phyloP scores from a whole-genome alignment of 2,113 vertebrate genomes.

The Lophochroa leadbeateri region DNA sequence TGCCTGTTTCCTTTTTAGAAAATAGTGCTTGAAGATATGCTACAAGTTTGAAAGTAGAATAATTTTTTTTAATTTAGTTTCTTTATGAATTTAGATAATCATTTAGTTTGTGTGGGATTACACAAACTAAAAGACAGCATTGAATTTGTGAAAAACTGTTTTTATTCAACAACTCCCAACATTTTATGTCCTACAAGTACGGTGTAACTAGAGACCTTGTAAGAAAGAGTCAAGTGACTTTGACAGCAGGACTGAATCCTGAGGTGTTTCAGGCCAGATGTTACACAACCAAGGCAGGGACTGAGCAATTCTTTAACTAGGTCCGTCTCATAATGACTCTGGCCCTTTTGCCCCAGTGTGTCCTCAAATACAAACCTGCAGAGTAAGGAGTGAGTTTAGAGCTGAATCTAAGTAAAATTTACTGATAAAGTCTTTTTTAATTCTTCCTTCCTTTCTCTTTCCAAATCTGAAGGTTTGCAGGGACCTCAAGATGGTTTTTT shows the following conservation, averaged over 20 bases:
- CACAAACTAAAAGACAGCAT: fast-evolving
- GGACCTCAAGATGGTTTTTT: background rate
- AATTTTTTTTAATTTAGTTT: fast-evolving
- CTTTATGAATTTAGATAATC: background rate
- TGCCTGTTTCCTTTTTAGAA: background rate
- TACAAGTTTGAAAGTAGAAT: background rate
- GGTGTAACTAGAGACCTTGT: background rate
- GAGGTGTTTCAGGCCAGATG: background rate
- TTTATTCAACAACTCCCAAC: background rate
- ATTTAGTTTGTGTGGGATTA: background rate
- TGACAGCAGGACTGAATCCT: background rate
- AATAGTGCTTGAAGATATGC: background rate
- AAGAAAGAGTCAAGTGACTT: background rate
- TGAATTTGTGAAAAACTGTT: background rate
- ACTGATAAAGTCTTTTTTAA: background rate
- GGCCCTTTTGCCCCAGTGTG: background rate
- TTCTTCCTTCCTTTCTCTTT: background rate
- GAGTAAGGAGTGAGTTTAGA: background rate
- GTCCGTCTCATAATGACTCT: background rate
- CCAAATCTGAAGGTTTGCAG: background rate
- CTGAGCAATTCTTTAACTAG: background rate
- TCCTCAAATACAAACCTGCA: background rate
- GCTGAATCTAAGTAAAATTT: background rate
- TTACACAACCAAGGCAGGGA: fast-evolving
- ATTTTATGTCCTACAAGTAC: background rate